Evolutionary conservation across 2,888 invertebrate genomes (phyloP).

Genomic region (Agonopterix arenella): DNA sequence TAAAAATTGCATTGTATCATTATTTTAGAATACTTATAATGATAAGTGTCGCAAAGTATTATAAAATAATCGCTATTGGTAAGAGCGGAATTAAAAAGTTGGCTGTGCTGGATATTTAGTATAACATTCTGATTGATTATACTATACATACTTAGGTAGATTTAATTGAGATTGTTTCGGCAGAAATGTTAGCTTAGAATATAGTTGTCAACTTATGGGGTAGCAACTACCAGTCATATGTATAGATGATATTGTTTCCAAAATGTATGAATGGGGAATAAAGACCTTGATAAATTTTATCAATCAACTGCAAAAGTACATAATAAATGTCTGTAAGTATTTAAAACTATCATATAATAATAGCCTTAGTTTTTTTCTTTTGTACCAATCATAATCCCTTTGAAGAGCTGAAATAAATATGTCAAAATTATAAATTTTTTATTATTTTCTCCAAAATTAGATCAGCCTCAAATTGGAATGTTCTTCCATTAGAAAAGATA

Average conservation of each 20-base stretch:
- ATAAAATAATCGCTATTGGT: slow-evolving; percentile 35
- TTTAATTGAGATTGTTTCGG: slow-evolving; percentile 9
- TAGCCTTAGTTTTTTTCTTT: slow-evolving; percentile 53
- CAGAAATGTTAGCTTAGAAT: slow-evolving; percentile 17
- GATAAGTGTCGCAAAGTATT: slow-evolving; percentile 33
- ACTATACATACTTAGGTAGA: slow-evolving; percentile 24
- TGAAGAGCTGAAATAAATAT: slow-evolving; percentile 61
- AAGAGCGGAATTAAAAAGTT: slow-evolving; percentile 52
- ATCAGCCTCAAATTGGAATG: too few species aligned
- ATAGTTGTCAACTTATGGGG: slow-evolving; percentile 15
- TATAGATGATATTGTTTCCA: background rate
- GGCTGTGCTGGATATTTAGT: slow-evolving; percentile 50
- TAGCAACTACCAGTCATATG: background rate
- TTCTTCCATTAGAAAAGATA: too few species aligned
- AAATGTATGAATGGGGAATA: background rate
- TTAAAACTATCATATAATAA: slow-evolving; percentile 45
- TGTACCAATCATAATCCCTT: slow-evolving; percentile 55
- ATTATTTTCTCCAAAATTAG: too few species aligned
- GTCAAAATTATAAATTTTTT: slow-evolving; percentile 28
- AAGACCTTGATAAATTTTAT: background rate
- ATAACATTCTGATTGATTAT: slow-evolving; percentile 18
- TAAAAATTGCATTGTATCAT: slow-evolving; percentile 5
- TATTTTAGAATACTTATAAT: slow-evolving; percentile 5
- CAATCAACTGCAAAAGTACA: slow-evolving; percentile 40
- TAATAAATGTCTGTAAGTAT: slow-evolving; percentile 42